Base-by-base conservation (phyloP, 2,113 vertebrate species). In the Parotia lawesii region DNA sequence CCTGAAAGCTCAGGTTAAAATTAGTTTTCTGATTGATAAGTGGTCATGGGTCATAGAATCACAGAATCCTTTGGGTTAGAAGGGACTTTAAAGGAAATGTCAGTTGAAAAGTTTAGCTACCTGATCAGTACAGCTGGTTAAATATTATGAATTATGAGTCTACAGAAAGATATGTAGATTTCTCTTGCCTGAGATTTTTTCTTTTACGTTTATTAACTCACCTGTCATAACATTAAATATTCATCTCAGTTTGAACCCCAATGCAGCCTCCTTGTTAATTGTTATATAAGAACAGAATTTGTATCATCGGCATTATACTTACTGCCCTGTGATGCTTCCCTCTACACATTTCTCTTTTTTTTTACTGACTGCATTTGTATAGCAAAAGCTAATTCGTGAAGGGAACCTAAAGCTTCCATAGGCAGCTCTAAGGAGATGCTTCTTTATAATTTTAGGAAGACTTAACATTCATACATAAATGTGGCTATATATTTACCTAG, bases 161-260 rank as follows among this genome's bases (percentile, higher is more conserved):
- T 94, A 75, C n/a, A 69, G 42, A 74, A 93, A 74, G 28, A 48
- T 44, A 79, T 1, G 10, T 19, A 75, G 50, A 81, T 58, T 92
- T 71, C 38, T 67, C 85, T 67, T 87, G 48, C 53, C 27, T 90
- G 51, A 56, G 62, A 89, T 37, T 79, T 89, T 81, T 91, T 72
- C 78, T 79, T 87, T 44, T 87, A 67, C 11, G 0, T 74, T 93
- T 94, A 82, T 85, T 87, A 95, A 37, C 40, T 95, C 27, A 58
- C 20, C 53, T 90, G 78, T 90, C 82, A 92, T 65, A 96, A 95
- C 31, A 94, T 83, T 85, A 94, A 90, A 90, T 91, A 91, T 56
- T 94, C 82, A 90, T 87, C 71, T 56, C 53, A 64, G 48, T 72
- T 56, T 48, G 62, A 93, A 92, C 48, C 85, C 62, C 45, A 61